Base-by-base conservation (phyloP, 2,113 vertebrate genomes). In the Myodes glareolus region DNA sequence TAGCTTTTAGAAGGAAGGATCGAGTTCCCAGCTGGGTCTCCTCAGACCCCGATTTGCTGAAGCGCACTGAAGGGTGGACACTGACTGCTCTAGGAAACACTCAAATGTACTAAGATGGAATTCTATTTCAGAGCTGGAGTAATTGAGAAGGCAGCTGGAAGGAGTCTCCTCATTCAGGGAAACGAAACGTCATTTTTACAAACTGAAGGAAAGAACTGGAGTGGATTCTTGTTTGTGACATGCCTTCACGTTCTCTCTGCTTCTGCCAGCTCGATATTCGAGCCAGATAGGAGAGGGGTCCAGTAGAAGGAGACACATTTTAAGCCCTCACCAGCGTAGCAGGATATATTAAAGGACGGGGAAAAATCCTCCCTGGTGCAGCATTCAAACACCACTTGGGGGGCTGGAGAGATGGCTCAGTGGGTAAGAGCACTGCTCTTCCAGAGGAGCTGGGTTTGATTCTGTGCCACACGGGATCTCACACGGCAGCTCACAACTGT, bases 181-280 rank as follows among this genome's bases (percentile, higher is more conserved):
- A 96, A 95, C 86, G 94, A 95, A 96, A 94, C 76, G 70, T 80
- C 84, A 76, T 65, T 87, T 95, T 94, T 75, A 88, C 33, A 68
- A 87, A 87, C 3, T 23, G 19, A 36, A 33, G 67, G 10, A 75
- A 82, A 77, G 33, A 25, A 50, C 89, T 92, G 92, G 97, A 82
- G 50, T 50, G 23, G 55, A 55, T n/a, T 70, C 67, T 70, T 96
- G 50, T 95, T 96, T 91, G 73, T 42, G 63, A 93, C 78, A 82
- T 12, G 85, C 25, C 25, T 52, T 67, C 31, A 81, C n/a, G 47
- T 2, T 95, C 55, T 94, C 33, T 85, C n/a, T 58, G 90, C 63
- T 85, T 94, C 63, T 96, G 94, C 92, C 89, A 97, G 50, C 65
- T 95, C 50, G 29, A 50, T 70, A 77, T 84, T 94, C 58, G n/a